phyloP scores from a whole-genome alignment of 2,888 invertebrate species.

The Tanytarsus gracilentus region DNA sequence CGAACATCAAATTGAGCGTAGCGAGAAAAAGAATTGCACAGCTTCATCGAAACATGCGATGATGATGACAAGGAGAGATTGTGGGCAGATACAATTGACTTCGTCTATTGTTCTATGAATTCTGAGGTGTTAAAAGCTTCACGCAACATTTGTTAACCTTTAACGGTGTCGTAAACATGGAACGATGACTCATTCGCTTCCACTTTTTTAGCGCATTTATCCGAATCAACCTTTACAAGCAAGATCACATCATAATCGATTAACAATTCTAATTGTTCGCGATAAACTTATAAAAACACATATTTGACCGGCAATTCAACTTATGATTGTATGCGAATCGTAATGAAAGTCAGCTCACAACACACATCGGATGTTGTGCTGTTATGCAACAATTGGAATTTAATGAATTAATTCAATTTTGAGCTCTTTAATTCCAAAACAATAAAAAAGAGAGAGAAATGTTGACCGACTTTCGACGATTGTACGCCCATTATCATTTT shows the following conservation, averaged over 20 bases:
- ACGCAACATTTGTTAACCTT: background rate
- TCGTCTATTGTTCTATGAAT: too few species aligned
- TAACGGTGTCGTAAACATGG: too few species aligned
- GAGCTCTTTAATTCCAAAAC: background rate
- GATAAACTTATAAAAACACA: background rate
- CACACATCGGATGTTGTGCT: background rate
- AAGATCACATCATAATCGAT: background rate
- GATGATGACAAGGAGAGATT: too few species aligned
- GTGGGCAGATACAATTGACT: too few species aligned
- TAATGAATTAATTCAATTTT: background rate
- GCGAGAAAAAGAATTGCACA: background rate
- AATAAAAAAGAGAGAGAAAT: background rate
- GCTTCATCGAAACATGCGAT: background rate
- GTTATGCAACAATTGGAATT: background rate
- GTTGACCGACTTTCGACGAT: background rate
- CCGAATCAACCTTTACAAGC: background rate
- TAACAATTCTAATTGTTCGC: slow-evolving; percentile 2
- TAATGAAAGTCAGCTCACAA: slow-evolving; percentile 5
- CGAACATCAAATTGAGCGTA: background rate
- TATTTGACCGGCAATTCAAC: background rate
- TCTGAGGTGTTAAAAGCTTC: too few species aligned
- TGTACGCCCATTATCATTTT: background rate
- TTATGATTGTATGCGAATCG: background rate
- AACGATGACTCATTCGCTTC: too few species aligned
- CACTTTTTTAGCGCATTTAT: background rate